Evolutionary conservation across 2,797 vertebrate genomes (phyloP).

Genomic region (Craterocephalus amniculus): DNA sequence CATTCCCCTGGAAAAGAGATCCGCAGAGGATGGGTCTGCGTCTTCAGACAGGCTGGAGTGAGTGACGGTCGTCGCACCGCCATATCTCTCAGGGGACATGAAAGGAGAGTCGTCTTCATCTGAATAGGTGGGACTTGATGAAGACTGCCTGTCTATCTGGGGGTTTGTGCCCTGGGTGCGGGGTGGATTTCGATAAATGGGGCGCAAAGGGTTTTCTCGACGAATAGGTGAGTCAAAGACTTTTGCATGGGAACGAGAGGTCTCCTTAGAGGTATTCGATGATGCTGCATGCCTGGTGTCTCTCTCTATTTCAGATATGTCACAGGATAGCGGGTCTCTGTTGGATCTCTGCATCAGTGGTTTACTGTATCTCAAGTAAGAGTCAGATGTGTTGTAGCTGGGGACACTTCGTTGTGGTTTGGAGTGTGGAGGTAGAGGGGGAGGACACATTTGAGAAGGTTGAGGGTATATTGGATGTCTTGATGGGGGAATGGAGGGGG

Average conservation of each 20-base stretch:
- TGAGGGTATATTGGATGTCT: conserved; percentile 81
- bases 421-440: conserved; percentile 85
- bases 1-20: conserved; percentile 84
- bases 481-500: conserved; percentile 81
- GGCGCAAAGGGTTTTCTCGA: conserved; percentile 77
- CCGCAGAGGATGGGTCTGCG: conserved; percentile 73
- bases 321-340: conserved; percentile 83
- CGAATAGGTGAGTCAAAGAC: conserved; percentile 79
- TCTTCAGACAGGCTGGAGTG: conserved; percentile 82
- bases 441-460: conserved; percentile 79
- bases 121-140: conserved; percentile 84
- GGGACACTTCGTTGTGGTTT: conserved; percentile 78
- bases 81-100: conserved; percentile 78
- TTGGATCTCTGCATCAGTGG: conserved; percentile 67
- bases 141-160: conserved; percentile 78
- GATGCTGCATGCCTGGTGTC: conserved; percentile 61
- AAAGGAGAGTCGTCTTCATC: conserved; percentile 86
- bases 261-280: conserved; percentile 74
- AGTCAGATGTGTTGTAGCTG: conserved; percentile 70
- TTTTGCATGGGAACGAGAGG: conserved; percentile 62
- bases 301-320: conserved; percentile 67
- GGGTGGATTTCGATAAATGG: conserved; percentile 79
- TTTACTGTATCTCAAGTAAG: conserved; percentile 74
- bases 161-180: conserved; percentile 68
- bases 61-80: conserved; percentile 67